Base-by-base conservation (phyloP, 2,797 vertebrate species). In the Danio tinwini region DNA sequence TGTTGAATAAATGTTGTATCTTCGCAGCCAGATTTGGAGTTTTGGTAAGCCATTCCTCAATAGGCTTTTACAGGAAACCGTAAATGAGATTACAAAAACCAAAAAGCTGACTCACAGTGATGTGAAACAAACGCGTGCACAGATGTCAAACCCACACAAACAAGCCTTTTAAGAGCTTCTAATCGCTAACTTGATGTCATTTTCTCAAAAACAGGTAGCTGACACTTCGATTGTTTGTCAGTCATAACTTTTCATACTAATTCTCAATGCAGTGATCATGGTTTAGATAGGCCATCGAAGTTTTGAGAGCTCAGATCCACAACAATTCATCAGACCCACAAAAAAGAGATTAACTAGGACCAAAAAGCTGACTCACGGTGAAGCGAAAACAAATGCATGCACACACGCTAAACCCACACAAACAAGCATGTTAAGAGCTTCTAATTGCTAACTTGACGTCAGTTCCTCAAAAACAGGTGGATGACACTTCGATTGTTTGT, bases 21-120 rank as follows among this genome's bases (percentile, higher is more conserved):
- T 78, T 50, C 11, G 1, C 55, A 47, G 55, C 55, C 17, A n/a
- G 55, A 78, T 78, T 62, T 78, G 55, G 37, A 78, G 65, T 61
- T 61, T 69, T 45, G 14, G 55, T 62, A 59, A 11, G 9, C 56
- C 21, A 19, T 16, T 78, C 65, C 65, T 78, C 55, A 44, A 78
- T 70, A 45, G 45, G 37, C 55, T 42, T 61, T 70, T 61, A 78
- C 76, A n/a, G 65, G 65, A 78, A 70, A 61, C 55, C 6, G 0
- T 70, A 70, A 61, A 70, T 70, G 55, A 70, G 17, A 69, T 59
- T 49, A 69, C 42, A 49, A 59, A 58, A 12, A 59, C 7, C 4
- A 78, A 61, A 50, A 40, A 42, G 7, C 37, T 78, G 76, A 78
- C 65, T 78, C 76, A 70, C n/a, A 4, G n/a, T 70, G 56, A 70